Conservation (phyloP, 2,113 vertebrate species). For the Penelope pileata region DNA sequence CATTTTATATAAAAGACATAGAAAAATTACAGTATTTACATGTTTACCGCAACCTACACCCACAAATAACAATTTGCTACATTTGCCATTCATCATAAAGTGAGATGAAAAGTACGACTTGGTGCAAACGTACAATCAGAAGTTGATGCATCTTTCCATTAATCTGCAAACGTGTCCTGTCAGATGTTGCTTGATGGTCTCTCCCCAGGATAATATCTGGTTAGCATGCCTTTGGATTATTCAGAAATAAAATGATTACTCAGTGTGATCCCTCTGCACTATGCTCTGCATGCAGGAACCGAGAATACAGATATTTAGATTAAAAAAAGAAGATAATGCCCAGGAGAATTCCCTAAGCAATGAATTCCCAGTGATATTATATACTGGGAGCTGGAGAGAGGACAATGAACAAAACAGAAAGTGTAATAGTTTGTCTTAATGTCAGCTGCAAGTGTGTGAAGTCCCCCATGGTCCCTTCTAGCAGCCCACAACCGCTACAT, state of each 20-base stretch:
- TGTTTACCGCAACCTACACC: background rate
- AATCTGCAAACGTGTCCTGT: background rate
- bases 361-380: background rate
- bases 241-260: background rate
- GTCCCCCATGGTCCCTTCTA: background rate
- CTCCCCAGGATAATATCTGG: background rate
- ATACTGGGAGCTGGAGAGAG: background rate
- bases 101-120: conserved; percentile 2
- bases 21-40: conserved; percentile 16
- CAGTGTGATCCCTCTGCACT: background rate
- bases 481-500: background rate
- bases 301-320: background rate
- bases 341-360: background rate
- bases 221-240: background rate
- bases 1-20: conserved; percentile 38
- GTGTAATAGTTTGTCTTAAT: background rate
- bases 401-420: background rate
- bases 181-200: background rate
- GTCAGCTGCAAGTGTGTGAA: background rate
- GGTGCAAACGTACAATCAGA: background rate
- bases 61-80: conserved; percentile 41
- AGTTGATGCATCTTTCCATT: background rate
- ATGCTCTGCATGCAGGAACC: background rate
- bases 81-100: background rate
- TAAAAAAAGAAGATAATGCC: background rate